Conservation (phyloP, 2,113 vertebrate species). For the Cavia porcellus region DNA sequence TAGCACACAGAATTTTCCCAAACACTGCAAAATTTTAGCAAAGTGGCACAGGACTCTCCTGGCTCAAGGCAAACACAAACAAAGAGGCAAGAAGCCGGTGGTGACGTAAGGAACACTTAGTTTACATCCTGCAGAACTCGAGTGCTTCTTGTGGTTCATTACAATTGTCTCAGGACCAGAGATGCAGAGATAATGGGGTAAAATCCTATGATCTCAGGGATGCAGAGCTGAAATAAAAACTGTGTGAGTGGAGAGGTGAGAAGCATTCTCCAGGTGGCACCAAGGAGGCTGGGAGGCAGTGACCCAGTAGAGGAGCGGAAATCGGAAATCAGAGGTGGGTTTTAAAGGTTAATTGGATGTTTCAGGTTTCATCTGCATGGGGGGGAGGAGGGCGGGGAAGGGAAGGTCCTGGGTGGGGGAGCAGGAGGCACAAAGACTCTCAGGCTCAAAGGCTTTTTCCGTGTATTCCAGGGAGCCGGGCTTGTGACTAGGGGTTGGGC, state of each 20-base stretch:
- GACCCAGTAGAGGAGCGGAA: accelerated
- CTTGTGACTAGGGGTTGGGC: background rate
- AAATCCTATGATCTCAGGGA: background rate
- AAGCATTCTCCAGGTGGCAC: accelerated
- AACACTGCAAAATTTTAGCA: background rate
- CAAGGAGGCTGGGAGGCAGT: accelerated
- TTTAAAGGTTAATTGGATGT: background rate
- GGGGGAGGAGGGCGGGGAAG: too few relatives aligned
- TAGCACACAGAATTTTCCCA: too few relatives aligned
- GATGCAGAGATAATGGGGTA: accelerated
- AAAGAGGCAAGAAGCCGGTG: accelerated
- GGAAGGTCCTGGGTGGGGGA: background rate
- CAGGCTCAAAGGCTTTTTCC: background rate
- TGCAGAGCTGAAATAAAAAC: background rate
- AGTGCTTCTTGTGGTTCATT: accelerated
- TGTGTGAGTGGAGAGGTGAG: background rate
- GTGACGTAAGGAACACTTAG: accelerated
- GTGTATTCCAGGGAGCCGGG: accelerated
- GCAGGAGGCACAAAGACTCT: background rate
- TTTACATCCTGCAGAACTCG: accelerated
- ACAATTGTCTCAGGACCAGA: background rate
- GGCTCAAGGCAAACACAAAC: accelerated
- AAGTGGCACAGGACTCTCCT: accelerated
- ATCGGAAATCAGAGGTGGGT: background rate
- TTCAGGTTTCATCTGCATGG: background rate